Base-by-base conservation (phyloP, 2,113 vertebrate genomes). In the Paramisgurnus dabryanus region DNA sequence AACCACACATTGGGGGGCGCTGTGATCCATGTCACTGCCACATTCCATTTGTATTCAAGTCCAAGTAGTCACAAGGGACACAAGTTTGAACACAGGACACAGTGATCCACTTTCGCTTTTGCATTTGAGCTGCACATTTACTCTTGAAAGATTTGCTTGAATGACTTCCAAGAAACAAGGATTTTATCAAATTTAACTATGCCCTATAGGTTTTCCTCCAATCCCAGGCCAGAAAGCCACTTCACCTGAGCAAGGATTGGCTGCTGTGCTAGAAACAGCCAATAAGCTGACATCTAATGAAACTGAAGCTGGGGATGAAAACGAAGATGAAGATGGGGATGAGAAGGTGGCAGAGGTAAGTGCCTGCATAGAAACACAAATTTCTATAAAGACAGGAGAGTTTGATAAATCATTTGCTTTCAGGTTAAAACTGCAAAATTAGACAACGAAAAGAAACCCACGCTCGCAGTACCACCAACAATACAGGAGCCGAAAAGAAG, bases 121-220 rank as follows among this genome's bases (percentile, higher is more conserved):
- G 27, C 4, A 47, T 10, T 4, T 47, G 45, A 47, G 45, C 45
- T 47, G 9, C 45, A 47, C 45, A 10, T 57, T 12, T 34, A 34
- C 27, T 12, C 43, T 11, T 47, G 5, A 53, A 53, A 8, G 4
- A 39, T n/a, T 53, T n/a, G 49, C 13, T 40, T 58, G 6, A 18
- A 58, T 0, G 13, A 6, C 13, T 17, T 27, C 40, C 7, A 13
- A 61, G 17, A 61, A 43, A 61, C 6, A 1, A 27, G 6, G 4
- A 43, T 1, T n/a, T 41, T 43, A 7, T 74, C 9, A 73, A 64
- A n/a, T 11, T 17, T 3, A 50, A 47, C 1, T 53, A 5, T 67
- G 3, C 67, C 58, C 39, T 49, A 17, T 88, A 99, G 97, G 97
- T 7, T 99, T 99, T 87, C 96, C 96, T 78, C 95, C 97, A 0